Percentiles rank a stretch among this genome's conserved stretches.
Conservation (phyloP, 2,797 vertebrate genomes). For the Coregonus ussuriensis region DNA sequence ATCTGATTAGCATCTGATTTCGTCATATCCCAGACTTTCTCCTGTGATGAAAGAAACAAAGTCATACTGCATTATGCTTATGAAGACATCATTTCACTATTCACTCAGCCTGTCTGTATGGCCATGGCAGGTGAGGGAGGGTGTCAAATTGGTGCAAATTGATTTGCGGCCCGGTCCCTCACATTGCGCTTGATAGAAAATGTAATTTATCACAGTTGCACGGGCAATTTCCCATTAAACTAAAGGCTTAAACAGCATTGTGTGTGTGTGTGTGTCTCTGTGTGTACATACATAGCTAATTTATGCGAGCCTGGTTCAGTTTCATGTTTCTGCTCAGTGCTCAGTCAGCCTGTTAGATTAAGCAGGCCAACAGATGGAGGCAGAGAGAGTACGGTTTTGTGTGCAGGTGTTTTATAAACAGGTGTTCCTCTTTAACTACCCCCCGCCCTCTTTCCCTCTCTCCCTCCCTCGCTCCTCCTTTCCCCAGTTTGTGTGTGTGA, state of each 20-base stretch:
- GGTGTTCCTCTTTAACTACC: slow-evolving; percentile 43
- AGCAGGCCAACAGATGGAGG: slow-evolving; percentile 41
- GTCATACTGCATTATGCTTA: too few species aligned
- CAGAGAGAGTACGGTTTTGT: slow-evolving; percentile 42
- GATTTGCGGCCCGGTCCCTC: too few species aligned
- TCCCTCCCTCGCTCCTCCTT: slow-evolving; percentile 1
- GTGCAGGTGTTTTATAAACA: slow-evolving; percentile 64
- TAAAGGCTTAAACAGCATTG: background rate
- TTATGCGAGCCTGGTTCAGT: slow-evolving; percentile 61
- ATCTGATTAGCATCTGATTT: slow-evolving; percentile 45
- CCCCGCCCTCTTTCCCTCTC: slow-evolving; percentile 4
- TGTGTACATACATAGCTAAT: slow-evolving; percentile 59
- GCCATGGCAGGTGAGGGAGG: slow-evolving; percentile 35
- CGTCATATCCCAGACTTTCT: slow-evolving; percentile 26
- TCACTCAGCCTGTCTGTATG: slow-evolving; percentile 20
- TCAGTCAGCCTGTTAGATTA: slow-evolving; percentile 54
- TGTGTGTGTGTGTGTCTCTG: too few species aligned
- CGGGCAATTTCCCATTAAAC: slow-evolving; percentile 40
- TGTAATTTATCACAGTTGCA: slow-evolving; percentile 8
- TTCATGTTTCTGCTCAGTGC: slow-evolving; percentile 52
- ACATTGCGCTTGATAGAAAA: too few species aligned
- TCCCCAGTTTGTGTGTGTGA: slow-evolving; percentile 14
- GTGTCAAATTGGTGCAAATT: slow-evolving; percentile 55
- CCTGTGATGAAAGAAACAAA: background rate
- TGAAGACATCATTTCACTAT: slow-evolving; percentile 41